Conservation (phyloP, 2,888 invertebrate species). For the Phlogophora meticulosa region DNA sequence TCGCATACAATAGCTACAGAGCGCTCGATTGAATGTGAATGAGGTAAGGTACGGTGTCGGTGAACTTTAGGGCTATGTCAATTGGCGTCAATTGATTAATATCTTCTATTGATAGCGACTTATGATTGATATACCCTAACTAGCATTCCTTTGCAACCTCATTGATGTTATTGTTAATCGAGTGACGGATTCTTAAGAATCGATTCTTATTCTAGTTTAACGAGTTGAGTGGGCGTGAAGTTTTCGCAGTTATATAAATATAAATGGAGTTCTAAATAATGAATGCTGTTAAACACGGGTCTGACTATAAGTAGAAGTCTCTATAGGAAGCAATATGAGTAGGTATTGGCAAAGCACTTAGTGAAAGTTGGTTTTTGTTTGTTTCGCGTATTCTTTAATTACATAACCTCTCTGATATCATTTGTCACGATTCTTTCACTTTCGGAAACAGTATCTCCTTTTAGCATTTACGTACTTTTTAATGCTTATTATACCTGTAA, state of each 20-base stretch:
- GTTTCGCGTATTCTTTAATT: conserved; percentile 47
- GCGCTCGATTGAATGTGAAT: conserved; percentile 68
- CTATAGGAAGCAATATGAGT: conserved; percentile 22
- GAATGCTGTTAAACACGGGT: conserved; percentile 19
- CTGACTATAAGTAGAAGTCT: conserved; percentile 25
- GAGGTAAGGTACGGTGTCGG: conserved; percentile 67
- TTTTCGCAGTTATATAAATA: conserved; percentile 23
- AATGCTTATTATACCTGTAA: neutral
- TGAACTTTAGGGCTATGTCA: conserved; percentile 71
- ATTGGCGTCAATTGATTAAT: conserved; percentile 71
- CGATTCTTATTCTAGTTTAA: conserved; percentile 10
- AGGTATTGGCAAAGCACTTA: conserved; percentile 22
- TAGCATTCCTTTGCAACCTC: conserved; percentile 36
- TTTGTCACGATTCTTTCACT: conserved; percentile 41
- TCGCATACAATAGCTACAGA: conserved; percentile 56
- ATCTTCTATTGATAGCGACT: conserved; percentile 48
- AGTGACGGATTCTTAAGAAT: conserved; percentile 21
- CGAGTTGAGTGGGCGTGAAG: conserved; percentile 3
- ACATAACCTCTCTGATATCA: conserved; percentile 36
- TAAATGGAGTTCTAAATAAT: conserved; percentile 33
- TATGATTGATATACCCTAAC: conserved; percentile 62
- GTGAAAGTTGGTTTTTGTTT: conserved; percentile 59
- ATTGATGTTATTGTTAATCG: conserved; percentile 13
- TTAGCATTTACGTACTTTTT: neutral
- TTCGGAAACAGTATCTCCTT: conserved; percentile 38